Percentiles rank a stretch among this genome's conserved stretches.
These are phyloP conservation scores for Pentamera pediparva DNA, from an alignment of 53 echinoderm and acorn worm species.

Conservation along the genomic window DNA sequence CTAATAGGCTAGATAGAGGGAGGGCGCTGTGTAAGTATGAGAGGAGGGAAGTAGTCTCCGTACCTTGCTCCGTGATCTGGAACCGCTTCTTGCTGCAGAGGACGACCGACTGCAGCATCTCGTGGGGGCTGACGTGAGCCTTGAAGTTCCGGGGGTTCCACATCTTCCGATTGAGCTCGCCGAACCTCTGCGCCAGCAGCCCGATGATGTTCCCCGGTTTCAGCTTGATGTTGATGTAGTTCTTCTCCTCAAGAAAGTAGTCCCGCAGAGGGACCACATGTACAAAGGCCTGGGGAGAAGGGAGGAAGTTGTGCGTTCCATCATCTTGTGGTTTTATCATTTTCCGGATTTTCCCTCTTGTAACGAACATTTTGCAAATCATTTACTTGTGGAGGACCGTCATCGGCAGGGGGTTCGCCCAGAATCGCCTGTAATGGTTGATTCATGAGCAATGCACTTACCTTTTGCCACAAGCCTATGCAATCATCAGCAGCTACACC, in stretches of 20 bases:
- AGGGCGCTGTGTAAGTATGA: too few species aligned
- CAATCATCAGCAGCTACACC: too few species aligned
- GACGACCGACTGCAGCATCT: slow-evolving; percentile 89
- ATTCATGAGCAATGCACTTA: too few species aligned
- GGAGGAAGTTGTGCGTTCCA: not conserved
- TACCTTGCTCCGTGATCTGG: slow-evolving; percentile 94
- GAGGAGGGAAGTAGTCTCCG: too few species aligned
- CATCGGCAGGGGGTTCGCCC: too few species aligned
- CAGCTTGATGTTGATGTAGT: slow-evolving; percentile 78
- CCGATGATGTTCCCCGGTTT: slow-evolving; percentile 92
- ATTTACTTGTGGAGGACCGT: too few species aligned
- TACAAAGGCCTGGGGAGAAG: slow-evolving; percentile 63
- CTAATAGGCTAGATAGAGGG: too few species aligned
- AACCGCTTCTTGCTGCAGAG: slow-evolving; percentile 95
- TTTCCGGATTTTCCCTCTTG: not conserved
- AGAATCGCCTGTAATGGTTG: too few species aligned
- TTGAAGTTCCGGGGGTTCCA: slow-evolving; percentile 98
- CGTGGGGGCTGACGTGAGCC: slow-evolving; percentile 97
- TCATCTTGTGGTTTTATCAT: not conserved
- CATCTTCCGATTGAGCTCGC: slow-evolving; percentile 96
- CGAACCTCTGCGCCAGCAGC: slow-evolving; percentile 90
- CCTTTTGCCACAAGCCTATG: too few species aligned
- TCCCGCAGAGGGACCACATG: slow-evolving; percentile 71
- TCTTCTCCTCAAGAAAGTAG: slow-evolving; percentile 87
- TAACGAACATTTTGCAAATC: not conserved